These are phyloP conservation scores for Montipora cactus DNA, from an alignment of 64 coral and sea anemone species.

Conservation along the genomic window DNA sequence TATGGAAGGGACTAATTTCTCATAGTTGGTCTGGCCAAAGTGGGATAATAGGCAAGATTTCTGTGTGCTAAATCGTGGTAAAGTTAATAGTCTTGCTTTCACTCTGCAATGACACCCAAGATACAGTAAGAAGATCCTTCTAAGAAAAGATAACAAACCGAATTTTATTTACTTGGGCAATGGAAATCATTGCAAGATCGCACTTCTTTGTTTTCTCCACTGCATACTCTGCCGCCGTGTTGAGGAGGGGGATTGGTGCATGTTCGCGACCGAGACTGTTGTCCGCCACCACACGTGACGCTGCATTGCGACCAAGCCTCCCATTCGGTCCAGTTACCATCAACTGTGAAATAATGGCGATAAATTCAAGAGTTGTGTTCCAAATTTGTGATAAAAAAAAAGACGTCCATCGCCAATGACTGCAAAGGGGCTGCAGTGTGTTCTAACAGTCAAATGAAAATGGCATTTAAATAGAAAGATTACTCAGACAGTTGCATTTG, in stretches of 20 bases:
- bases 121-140: background rate
- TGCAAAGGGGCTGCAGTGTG: too few relatives aligned
- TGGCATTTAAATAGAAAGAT: too few relatives aligned
- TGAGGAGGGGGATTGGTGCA: constrained; percentile 11
- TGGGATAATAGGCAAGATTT: too few relatives aligned
- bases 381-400: background rate
- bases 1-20: too few relatives aligned
- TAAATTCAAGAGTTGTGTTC: background rate
- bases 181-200: constrained; percentile 22
- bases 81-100: too few relatives aligned
- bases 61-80: too few relatives aligned
- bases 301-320: constrained; percentile 30
- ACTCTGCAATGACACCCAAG: too few relatives aligned
- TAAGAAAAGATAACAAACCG: background rate
- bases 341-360: constrained; percentile 26
- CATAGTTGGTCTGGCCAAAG: too few relatives aligned
- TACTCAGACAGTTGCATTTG: too few relatives aligned
- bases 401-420: background rate
- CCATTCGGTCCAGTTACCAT: constrained; percentile 49
- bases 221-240: background rate
- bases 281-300: constrained; percentile 47
- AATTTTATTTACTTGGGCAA: constrained; percentile 46
- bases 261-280: constrained; percentile 10
- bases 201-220: background rate
- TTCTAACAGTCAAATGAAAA: too few relatives aligned